A percentile compares a stretch with the other conserved stretches of the same genome.
Conservation (phyloP, 2,888 invertebrate genomes). For the Thyatira batis region DNA sequence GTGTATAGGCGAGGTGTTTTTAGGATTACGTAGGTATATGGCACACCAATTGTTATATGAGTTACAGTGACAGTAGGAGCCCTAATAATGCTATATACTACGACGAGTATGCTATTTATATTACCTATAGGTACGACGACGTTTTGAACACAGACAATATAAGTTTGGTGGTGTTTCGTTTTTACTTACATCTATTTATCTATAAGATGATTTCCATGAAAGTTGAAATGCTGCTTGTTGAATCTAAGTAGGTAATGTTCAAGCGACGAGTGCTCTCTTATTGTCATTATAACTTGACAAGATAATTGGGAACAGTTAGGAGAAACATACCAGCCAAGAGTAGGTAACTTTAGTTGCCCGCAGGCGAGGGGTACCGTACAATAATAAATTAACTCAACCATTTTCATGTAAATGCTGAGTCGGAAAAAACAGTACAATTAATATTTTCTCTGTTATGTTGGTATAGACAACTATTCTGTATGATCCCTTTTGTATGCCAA, state of each 20-base stretch:
- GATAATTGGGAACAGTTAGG: no score
- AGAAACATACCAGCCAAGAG: conserved; percentile 15
- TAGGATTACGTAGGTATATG: conserved; percentile 24
- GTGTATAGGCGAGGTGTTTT: conserved; percentile 45
- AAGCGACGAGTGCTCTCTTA: conserved; percentile 43
- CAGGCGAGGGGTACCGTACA: no score
- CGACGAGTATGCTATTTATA: conserved; percentile 20
- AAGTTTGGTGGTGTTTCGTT: conserved; percentile 69
- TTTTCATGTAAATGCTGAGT: no score
- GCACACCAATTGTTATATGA: conserved; percentile 22
- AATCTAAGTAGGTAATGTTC: no score
- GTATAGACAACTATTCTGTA: no score
- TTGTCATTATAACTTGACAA: conserved; percentile 54
- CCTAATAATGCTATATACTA: conserved; percentile 27
- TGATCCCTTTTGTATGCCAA: no score
- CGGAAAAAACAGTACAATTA: no score
- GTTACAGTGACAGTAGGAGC: conserved; percentile 15
- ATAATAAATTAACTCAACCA: no score
- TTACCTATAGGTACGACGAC: conserved; percentile 19
- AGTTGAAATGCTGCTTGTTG: conserved; percentile 1
- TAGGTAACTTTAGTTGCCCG: no score
- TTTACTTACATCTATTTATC: conserved; percentile 32
- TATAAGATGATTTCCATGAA: conserved; percentile 15
- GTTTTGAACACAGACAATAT: conserved; percentile 73
- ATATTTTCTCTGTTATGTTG: no score